Conservation (phyloP, 2,888 invertebrate species). For the Lasioglossum marginatum region DNA sequence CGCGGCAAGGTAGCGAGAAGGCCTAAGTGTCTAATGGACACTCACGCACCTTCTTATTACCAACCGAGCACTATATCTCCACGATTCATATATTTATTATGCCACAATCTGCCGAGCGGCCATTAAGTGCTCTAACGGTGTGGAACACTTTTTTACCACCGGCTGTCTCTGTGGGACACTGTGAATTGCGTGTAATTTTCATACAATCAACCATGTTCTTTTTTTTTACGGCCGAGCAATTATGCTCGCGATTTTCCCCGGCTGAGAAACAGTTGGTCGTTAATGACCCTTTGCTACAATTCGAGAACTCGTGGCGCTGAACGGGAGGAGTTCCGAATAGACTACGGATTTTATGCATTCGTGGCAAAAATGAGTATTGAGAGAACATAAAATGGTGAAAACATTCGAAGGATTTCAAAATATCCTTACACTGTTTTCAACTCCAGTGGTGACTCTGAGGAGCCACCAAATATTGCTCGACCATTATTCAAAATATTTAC, state of each 20-base stretch:
- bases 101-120: not conserved
- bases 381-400: too few relatives aligned
- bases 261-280: not conserved
- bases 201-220: not conserved
- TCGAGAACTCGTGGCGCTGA: not conserved
- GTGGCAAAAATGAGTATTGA: too few relatives aligned
- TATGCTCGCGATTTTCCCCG: not conserved
- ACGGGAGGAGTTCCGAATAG: too few relatives aligned
- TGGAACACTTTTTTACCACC: not conserved
- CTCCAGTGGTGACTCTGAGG: too few relatives aligned
- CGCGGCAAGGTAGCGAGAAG: constrained; percentile 78
- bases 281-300: not conserved
- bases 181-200: not conserved
- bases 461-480: too few relatives aligned
- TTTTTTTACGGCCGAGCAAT: not conserved
- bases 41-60: constrained; percentile 48
- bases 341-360: too few relatives aligned
- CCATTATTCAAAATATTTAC: too few relatives aligned
- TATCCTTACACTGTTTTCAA: too few relatives aligned
- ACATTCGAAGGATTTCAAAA: too few relatives aligned
- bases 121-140: constrained; percentile 9
- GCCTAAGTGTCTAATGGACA: constrained; percentile 63
- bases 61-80: constrained; percentile 2
- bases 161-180: not conserved
- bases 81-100: constrained; percentile 28